These are phyloP conservation scores for Neoarius graeffei DNA, from an alignment of 2,113 vertebrate species.

Conservation along the genomic window DNA sequence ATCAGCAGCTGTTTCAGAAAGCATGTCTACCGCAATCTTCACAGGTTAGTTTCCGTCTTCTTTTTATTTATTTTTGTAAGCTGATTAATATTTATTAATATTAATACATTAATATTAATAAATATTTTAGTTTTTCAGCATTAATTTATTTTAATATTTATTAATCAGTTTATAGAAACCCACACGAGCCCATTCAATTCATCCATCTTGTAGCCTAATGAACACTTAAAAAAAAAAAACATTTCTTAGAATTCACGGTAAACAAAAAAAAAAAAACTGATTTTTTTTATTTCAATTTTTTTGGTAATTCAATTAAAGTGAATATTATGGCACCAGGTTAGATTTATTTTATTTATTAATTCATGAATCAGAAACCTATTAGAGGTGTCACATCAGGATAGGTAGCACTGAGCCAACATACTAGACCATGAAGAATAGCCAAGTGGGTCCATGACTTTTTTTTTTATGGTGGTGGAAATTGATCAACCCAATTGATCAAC, in stretches of 20 bases:
- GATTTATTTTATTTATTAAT: background rate
- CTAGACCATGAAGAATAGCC: background rate
- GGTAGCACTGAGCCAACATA: no score
- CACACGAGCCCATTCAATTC: background rate
- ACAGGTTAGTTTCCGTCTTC: constrained; percentile 54
- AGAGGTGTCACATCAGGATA: background rate
- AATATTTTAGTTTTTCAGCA: no score
- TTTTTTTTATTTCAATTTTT: no score
- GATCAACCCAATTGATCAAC: no score
- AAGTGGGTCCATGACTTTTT: no score
- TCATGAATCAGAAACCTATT: background rate
- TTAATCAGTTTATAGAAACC: background rate
- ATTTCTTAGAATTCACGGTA: no score
- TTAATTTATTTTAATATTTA: background rate
- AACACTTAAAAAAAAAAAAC: background rate
- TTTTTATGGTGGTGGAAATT: no score
- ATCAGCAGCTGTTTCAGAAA: background rate
- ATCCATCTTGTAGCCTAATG: background rate
- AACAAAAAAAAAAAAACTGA: no score
- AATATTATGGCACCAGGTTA: background rate
- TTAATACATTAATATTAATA: no score
- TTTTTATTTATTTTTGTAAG: background rate
- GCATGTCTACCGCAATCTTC: constrained; percentile 60
- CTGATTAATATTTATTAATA: no score
- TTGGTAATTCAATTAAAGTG: background rate